Conservation (phyloP, 2,113 vertebrate species). For the Eudyptes chrysolophus region DNA sequence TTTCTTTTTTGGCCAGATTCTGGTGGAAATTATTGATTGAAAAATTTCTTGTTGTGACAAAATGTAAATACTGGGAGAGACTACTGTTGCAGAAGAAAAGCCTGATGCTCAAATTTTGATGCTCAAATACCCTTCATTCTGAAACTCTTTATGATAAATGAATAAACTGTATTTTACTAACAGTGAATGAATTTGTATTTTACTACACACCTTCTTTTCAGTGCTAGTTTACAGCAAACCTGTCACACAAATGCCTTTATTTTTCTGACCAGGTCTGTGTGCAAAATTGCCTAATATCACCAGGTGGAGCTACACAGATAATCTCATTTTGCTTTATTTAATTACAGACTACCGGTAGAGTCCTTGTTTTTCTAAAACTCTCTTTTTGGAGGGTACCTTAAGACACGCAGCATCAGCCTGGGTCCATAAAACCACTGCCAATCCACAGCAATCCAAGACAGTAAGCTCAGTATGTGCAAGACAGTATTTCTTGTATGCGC, state of each 20-base stretch:
- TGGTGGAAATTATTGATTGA: background rate
- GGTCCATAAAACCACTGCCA: background rate
- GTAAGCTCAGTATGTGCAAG: background rate
- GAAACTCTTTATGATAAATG: background rate
- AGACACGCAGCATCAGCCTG: background rate
- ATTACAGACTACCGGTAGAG: rapidly evolving
- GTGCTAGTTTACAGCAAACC: background rate
- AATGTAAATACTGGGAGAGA: background rate
- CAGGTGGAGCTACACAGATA: background rate
- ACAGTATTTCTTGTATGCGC: rapidly evolving
- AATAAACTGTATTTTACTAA: background rate
- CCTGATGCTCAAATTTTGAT: background rate
- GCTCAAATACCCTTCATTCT: too few species aligned
- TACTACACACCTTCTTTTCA: background rate
- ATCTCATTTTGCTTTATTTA: background rate
- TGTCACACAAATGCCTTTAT: background rate
- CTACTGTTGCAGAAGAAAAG: background rate
- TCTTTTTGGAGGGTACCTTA: background rate
- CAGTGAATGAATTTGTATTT: background rate
- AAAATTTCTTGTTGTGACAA: background rate
- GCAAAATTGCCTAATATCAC: background rate
- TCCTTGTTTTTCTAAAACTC: background rate
- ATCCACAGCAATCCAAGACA: background rate
- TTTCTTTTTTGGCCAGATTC: background rate
- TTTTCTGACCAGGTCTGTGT: background rate